A percentile compares a stretch with the other conserved stretches of the same genome.
Conservation (phyloP, 2,888 invertebrate genomes). For the Bedellia somnulentella region DNA sequence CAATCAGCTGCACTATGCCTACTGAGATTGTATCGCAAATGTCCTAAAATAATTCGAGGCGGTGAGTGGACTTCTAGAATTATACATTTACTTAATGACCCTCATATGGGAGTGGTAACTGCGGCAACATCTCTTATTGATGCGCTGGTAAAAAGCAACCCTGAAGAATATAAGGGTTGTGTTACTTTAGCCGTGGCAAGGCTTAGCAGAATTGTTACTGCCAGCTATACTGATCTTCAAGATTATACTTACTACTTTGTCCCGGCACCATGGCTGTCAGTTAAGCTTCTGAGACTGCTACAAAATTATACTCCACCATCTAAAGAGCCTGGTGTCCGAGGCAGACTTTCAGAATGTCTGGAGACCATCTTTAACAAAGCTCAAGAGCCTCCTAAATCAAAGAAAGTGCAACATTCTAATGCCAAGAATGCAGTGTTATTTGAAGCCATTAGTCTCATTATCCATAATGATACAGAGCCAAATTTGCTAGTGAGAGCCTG, state of each 20-base stretch:
- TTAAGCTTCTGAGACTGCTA: slow-evolving; percentile 90
- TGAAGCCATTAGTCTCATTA: slow-evolving; percentile 99
- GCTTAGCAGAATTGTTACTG: slow-evolving; percentile 95
- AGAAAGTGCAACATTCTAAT: slow-evolving; percentile 99
- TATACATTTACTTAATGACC: slow-evolving; percentile 97
- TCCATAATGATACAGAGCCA: slow-evolving; percentile 98
- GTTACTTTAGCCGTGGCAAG: slow-evolving; percentile 97
- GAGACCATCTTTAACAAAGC: slow-evolving; percentile 98
- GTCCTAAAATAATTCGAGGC: slow-evolving; percentile 94
- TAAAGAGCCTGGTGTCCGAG: slow-evolving; percentile 91
- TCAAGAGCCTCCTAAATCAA: slow-evolving; percentile 98
- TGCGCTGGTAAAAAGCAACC: slow-evolving; percentile 96
- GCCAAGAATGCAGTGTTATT: slow-evolving; percentile 99
- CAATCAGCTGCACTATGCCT: slow-evolving; percentile 98
- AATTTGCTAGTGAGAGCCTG: slow-evolving; percentile 96
- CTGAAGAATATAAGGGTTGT: slow-evolving; percentile 99
- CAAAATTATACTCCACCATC: slow-evolving; percentile 99
- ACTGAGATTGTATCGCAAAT: slow-evolving; percentile 89
- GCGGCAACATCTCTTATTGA: slow-evolving; percentile 98
- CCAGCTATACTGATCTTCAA: slow-evolving; percentile 98
- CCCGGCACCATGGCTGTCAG: slow-evolving; percentile 99
- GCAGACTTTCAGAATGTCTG: slow-evolving; percentile 94
- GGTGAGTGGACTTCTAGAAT: slow-evolving; percentile 99
- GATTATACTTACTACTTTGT: slow-evolving; percentile 99
- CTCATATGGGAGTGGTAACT: slow-evolving; percentile 99